A percentile compares a stretch with the other conserved stretches of the same genome.
Conservation (phyloP, 2,113 vertebrate genomes). For the Neogale vison region DNA sequence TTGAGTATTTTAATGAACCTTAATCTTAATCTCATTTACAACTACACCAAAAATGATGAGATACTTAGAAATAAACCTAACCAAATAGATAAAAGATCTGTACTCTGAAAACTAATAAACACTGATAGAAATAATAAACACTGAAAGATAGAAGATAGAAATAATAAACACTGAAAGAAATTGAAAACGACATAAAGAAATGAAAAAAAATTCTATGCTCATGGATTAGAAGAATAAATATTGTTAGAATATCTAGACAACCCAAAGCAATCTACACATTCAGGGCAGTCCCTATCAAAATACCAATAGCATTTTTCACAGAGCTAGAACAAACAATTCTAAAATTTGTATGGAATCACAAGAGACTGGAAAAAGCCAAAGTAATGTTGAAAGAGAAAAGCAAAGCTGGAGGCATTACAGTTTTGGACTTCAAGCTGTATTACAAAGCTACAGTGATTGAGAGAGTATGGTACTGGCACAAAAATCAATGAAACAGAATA, state of each 20-base stretch:
- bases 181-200: neutral
- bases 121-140: neutral
- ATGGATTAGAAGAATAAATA: neutral
- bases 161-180: neutral
- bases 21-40: neutral
- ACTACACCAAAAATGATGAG: neutral
- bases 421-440: no score
- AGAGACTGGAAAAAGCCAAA: no score
- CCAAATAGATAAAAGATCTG: neutral
- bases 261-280: neutral
- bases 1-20: slow-evolving; percentile 38
- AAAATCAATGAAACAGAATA: neutral
- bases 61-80: neutral
- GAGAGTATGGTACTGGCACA: neutral
- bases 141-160: neutral
- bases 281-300: neutral
- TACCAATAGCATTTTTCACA: neutral
- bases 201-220: neutral
- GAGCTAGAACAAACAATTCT: neutral
- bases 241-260: neutral
- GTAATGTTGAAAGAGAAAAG: neutral
- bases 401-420: neutral
- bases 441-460: no score
- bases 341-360: no score
- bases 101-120: neutral